These are phyloP conservation scores for Liolophura sinensis DNA, from an alignment of 1,140 invertebrate species.

Conservation along the genomic window DNA sequence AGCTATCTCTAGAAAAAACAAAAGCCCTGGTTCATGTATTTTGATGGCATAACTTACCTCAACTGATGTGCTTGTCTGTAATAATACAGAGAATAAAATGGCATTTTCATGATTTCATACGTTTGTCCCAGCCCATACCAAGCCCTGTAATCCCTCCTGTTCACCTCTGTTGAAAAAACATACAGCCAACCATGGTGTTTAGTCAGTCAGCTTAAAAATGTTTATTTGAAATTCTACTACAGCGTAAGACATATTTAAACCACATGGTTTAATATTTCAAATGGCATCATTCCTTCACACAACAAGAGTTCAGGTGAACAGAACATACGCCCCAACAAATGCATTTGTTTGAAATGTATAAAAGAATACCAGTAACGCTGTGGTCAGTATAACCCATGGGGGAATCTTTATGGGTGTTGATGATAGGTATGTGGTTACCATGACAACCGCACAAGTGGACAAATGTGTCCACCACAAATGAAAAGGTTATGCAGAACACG, in stretches of 20 bases:
- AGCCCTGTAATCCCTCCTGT: conserved; percentile 78
- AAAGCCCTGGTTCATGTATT: background rate
- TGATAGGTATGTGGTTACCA: too few species aligned
- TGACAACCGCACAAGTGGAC: too few species aligned
- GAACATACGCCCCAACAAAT: too few species aligned
- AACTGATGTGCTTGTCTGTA: conserved; percentile 94
- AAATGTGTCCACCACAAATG: too few species aligned
- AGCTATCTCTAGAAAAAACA: background rate
- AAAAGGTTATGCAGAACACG: too few species aligned
- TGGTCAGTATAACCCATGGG: too few species aligned
- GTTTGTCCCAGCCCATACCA: conserved; percentile 99
- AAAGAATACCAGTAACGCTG: too few species aligned
- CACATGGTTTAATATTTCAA: background rate
- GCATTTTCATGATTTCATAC: conserved; percentile 97
- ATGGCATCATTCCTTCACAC: background rate
- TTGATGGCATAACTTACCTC: conserved; percentile 57
- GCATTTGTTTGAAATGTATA: too few species aligned
- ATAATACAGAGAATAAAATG: conserved; percentile 94
- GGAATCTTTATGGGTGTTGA: too few species aligned
- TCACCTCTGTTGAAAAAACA: conserved; percentile 75
- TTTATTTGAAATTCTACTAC: background rate
- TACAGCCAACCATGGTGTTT: background rate
- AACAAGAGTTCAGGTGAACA: too few species aligned
- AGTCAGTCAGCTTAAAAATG: background rate
- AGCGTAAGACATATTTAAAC: too few species aligned